Percentiles rank a stretch among this genome's conserved stretches.
These are phyloP conservation scores for Callosobruchus maculatus DNA, from an alignment of 2,888 invertebrate species.

Conservation along the genomic window DNA sequence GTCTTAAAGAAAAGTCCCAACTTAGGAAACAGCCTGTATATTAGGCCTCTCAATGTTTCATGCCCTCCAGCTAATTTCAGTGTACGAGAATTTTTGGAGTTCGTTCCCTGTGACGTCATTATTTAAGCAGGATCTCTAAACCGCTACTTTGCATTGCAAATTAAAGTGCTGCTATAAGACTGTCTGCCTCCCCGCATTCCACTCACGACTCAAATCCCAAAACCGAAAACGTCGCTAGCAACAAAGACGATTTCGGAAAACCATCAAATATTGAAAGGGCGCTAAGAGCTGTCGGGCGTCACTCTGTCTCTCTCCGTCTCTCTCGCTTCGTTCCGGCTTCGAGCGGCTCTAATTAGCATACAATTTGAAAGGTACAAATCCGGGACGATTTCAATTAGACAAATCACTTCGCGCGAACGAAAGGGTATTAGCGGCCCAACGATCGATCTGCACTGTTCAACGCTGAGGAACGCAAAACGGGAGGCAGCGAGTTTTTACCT, in stretches of 20 bases:
- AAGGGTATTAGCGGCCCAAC: not conserved
- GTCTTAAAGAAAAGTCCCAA: too few relatives aligned
- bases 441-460: not conserved
- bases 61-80: too few relatives aligned
- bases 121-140: not conserved
- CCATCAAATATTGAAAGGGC: not conserved
- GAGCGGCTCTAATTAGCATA: constrained; percentile 4
- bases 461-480: too few relatives aligned
- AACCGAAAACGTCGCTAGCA: not conserved
- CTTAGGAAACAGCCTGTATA: too few relatives aligned
- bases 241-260: not conserved
- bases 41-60: too few relatives aligned
- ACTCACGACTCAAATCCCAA: not conserved
- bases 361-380: constrained; percentile 7
- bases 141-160: not conserved
- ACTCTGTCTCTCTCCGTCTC: not conserved
- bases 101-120: not conserved
- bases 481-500: too few relatives aligned
- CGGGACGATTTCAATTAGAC: constrained; percentile 7
- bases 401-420: constrained; percentile 1
- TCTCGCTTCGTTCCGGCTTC: not conserved
- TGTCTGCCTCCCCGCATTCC: not conserved
- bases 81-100: not conserved
- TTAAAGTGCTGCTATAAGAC: not conserved
- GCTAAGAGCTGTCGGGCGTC: not conserved